Base-by-base conservation (phyloP, 2,888 invertebrate genomes). In the Sicus ferrugineus region DNA sequence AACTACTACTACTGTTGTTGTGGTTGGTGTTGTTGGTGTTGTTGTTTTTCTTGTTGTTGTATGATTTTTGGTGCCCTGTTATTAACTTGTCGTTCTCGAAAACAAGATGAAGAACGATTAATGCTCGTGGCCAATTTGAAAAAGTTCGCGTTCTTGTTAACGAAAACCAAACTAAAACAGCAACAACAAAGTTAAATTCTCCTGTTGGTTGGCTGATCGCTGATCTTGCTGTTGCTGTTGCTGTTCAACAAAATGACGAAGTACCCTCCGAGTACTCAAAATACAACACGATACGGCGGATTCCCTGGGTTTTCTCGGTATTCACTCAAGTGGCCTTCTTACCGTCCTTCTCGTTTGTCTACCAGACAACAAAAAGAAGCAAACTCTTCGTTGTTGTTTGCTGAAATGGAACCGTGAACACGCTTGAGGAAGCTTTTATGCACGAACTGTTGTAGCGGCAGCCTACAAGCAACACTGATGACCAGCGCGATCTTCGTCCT, bases 61-160 rank as follows among this genome's bases (percentile, higher is more conserved):
- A 30, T 69, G 58, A 58, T 56, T 72, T 71, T 72, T 67, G 72
- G 73, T 75, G 77, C 77, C 78, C 79, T 80, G 78, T 80, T 79
- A 80, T 80, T 80, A 80, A 80, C 80, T 80, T 80, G 80, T 80
- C 79, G 78, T 77, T 76, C 77, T 78, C 77, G 75, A 77, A 79
- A 80, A 79, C 80, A 80, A 80, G 80, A 80, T 80, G 78, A 78
- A 76, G 75, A 77, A 77, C 79, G 80, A 80, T 80, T 80, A 80
- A 78, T 80, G 79, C 79, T 80, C 77, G 79, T 79, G 78, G 80
- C 80, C 80, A 79, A 79, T 80, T 79, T 77, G 72, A 70, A 73
- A 71, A 71, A 74, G 71, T 74, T 74, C 73, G 73, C 69, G 70
- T 63, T 70, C 68, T 68, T 68, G 70, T 70, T 67, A 70, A 52